phyloP scores from a whole-genome alignment of 2,888 invertebrate genomes.

The Fissipunctia ypsillon region DNA sequence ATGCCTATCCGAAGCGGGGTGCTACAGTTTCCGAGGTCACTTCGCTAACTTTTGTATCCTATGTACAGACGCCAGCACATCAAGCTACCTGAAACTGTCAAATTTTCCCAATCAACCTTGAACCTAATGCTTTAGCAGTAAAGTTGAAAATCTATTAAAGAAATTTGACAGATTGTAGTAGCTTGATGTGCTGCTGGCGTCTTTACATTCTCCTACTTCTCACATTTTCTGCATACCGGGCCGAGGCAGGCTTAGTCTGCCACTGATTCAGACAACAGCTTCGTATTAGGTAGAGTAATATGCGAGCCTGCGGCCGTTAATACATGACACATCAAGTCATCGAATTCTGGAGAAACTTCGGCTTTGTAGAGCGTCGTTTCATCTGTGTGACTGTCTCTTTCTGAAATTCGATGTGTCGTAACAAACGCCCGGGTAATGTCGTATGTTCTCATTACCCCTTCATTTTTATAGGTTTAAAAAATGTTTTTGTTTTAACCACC shows the following conservation, averaged over 20 bases:
- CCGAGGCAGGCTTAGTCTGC: not conserved
- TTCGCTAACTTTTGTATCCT: not conserved
- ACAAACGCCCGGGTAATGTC: no score
- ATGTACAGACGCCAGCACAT: no score
- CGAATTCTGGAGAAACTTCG: not conserved
- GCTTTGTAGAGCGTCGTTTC: no score
- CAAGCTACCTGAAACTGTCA: no score
- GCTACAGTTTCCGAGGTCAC: not conserved
- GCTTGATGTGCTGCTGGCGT: no score
- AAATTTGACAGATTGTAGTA: no score
- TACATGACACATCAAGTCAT: not conserved
- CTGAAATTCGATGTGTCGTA: not conserved
- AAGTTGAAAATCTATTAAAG: no score
- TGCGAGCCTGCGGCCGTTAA: not conserved
- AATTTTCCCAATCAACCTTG: no score
- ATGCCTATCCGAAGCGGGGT: not conserved
- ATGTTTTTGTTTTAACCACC: not conserved
- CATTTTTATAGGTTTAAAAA: no score
- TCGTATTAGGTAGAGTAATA: not conserved
- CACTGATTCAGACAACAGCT: not conserved
- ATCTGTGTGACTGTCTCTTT: not conserved
- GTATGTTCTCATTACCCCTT: no score
- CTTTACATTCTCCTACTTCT: not conserved
- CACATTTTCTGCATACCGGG: not conserved
- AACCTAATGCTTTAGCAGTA: no score